These are phyloP conservation scores for Stomorhina lunata DNA, from an alignment of 2,888 invertebrate species.

Conservation along the genomic window DNA sequence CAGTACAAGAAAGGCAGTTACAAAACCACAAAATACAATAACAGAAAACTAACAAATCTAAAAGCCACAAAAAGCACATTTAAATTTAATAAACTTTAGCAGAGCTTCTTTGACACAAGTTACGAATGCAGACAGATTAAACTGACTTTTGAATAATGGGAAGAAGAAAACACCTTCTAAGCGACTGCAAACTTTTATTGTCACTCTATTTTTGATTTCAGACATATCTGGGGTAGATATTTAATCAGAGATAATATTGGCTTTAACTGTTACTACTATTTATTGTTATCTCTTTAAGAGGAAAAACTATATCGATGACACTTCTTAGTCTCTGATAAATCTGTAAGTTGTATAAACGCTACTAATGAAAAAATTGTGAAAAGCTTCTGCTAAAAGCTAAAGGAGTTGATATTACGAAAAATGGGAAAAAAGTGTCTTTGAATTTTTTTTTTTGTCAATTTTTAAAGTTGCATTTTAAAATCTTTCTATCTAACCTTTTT, in stretches of 20 bases:
- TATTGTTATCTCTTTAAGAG: no score
- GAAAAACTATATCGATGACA: no score
- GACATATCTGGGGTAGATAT: neutral
- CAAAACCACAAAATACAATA: slow-evolving; percentile 14
- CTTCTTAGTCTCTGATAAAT: no score
- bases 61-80: slow-evolving; percentile 46
- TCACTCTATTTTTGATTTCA: neutral
- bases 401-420: no score
- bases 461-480: no score
- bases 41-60: neutral
- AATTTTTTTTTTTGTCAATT: no score
- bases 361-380: no score
- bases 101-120: neutral
- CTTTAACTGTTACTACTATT: no score
- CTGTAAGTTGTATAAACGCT: no score
- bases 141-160: neutral
- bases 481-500: no score
- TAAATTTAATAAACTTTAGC: slow-evolving; percentile 36
- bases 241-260: neutral
- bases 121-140: neutral
- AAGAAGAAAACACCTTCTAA: neutral
- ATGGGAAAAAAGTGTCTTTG: no score
- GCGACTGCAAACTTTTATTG: neutral
- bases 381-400: no score
- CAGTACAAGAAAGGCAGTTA: slow-evolving; percentile 51